Evolutionary conservation across 2,888 invertebrate genomes (phyloP), one percentile per base, ranked within the genome.

Genomic region (Tinea trinotella): DNA sequence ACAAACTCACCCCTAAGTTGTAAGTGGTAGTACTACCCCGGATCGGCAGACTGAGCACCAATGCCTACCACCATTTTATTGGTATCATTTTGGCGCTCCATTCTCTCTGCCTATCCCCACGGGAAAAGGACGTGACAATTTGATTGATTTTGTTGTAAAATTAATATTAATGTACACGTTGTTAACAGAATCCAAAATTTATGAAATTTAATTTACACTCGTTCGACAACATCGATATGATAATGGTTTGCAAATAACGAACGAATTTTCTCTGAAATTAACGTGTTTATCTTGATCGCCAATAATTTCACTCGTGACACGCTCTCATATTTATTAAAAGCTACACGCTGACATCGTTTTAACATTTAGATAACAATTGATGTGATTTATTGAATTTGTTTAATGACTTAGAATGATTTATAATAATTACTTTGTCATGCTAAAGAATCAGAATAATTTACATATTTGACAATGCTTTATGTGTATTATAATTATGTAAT

Each of bases 211-310:
- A 22, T 22, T 22, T 22, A 22, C 22, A 22, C 22, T 22, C 22
- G 7, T 22, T 30, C 30, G 9, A 30, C n/a, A 30, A 30, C 30
- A 30, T 30, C 7, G n/a, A 46, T 46, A 15, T 17, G 17, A 44
- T 44, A 44, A 46, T 46, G 17, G 15, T 46, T 46, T 46, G 18
- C 19, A 46, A 46, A 46, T 46, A 46, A 46, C 19, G 19, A 46
- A 19, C 46, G 46, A 17, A 46, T 46, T 46, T 46, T 46, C 46
- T 17, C 19, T 17, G 15, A 46, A 46, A 46, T 46, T n/a, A 40
- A 40, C 40, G 40, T 40, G 40, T 40, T 40, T 40, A 40, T 40
- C 40, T 40, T 40, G 40, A 40, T 40, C 40, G 40, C 40, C 40
- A 46, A 46, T 46, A 46, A 46, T 46, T 17, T 19, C 19, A 17